Evolutionary conservation across 1,140 invertebrate genomes (phyloP).

Genomic region (Zaprionus nigranus): DNA sequence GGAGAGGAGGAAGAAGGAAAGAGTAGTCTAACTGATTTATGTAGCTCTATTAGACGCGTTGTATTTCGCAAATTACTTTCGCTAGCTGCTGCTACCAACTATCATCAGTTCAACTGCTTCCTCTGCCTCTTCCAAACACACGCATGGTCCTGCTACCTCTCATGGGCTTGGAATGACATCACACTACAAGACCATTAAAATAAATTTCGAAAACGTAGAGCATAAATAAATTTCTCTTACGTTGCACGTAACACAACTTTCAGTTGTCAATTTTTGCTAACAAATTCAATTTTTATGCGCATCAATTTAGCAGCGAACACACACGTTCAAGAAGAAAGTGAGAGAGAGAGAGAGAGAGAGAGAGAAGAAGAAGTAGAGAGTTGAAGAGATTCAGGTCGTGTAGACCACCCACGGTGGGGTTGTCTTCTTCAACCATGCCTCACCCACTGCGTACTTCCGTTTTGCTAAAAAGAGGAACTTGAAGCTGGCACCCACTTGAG

Average conservation of each 20-base stretch:
- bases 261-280: conserved; percentile 51
- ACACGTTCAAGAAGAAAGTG: not conserved
- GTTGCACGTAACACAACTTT: conserved; percentile 49
- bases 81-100: conserved; percentile 27
- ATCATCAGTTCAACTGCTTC: conserved; percentile 12
- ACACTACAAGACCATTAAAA: conserved; percentile 48
- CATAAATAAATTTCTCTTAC: conserved; percentile 53
- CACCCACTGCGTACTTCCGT: not conserved
- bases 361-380: not conserved
- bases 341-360: not conserved
- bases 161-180: conserved; percentile 35
- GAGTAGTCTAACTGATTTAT: conserved; percentile 31
- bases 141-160: not conserved
- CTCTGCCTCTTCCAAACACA: not conserved
- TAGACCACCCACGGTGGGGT: conserved; percentile 8
- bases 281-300: conserved; percentile 57
- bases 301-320: conserved; percentile 38
- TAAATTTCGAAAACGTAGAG: conserved; percentile 50
- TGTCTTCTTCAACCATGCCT: too few relatives aligned
- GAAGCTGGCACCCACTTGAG: conserved; percentile 50
- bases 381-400: not conserved
- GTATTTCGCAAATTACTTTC: conserved; percentile 29
- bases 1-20: not conserved
- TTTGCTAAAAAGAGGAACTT: conserved; percentile 20
- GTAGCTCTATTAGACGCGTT: conserved; percentile 32